Evolutionary conservation across 2,888 invertebrate genomes (phyloP).

Genomic region (Drosophila mettleri): DNA sequence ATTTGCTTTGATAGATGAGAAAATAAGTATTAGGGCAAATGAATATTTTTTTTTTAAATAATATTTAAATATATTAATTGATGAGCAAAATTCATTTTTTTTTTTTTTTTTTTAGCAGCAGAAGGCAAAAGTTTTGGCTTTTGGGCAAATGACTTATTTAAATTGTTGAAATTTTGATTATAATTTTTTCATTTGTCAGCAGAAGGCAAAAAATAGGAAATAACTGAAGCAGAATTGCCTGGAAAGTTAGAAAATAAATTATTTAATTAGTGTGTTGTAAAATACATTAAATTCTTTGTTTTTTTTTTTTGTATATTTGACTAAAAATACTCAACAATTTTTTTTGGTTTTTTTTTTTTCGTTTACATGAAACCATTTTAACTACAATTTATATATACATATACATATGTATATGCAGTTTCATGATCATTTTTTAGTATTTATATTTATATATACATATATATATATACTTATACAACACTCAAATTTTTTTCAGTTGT

Average conservation of each 20-base stretch:
- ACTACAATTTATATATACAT: conserved; percentile 71
- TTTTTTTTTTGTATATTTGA: conserved; percentile 42
- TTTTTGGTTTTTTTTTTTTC: conserved; percentile 75
- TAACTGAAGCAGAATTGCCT: conserved; percentile 9
- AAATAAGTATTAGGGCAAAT: not conserved
- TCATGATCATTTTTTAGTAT: not conserved
- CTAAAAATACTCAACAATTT: conserved; percentile 85
- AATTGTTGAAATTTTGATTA: too few species aligned
- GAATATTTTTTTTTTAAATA: not conserved
- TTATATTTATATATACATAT: conserved; percentile 22
- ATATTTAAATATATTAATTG: not conserved
- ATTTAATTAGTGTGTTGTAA: conserved; percentile 16
- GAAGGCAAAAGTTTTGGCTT: not conserved
- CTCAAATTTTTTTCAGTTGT: conserved; percentile 48
- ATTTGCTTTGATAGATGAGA: conserved; percentile 32
- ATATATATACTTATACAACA: conserved; percentile 43
- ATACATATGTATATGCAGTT: conserved; percentile 17
- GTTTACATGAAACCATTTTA: conserved; percentile 85
- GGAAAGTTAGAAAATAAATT: not conserved
- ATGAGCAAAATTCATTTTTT: not conserved
- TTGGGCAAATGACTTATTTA: not conserved
- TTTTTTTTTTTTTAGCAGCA: not conserved
- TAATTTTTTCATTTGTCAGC: conserved; percentile 58
- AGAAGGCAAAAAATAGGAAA: conserved; percentile 48
- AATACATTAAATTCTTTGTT: conserved; percentile 39